A percentile compares a stretch with the other conserved stretches of the same genome.
Evolutionary conservation across 1,140 invertebrate species (phyloP).

Genomic region (Sinonovacula constricta): DNA sequence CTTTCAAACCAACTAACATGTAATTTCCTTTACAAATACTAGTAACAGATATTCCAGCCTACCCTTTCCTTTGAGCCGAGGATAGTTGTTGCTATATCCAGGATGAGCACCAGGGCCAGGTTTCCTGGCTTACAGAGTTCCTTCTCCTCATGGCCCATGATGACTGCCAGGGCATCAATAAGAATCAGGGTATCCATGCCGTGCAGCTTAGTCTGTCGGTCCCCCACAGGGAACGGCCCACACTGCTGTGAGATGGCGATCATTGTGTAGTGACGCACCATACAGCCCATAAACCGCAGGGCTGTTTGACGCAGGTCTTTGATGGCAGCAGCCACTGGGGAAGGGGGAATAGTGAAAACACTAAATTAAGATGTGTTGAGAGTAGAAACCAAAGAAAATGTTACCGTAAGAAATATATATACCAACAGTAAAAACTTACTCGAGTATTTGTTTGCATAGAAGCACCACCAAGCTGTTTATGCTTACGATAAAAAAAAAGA

Average conservation of each 20-base stretch:
- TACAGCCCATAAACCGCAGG: slow-evolving; percentile 89
- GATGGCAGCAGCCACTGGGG: slow-evolving; percentile 89
- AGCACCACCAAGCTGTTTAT: too few relatives aligned
- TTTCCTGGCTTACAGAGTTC: slow-evolving; percentile 96
- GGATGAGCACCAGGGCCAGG: slow-evolving; percentile 90
- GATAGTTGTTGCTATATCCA: slow-evolving; percentile 93
- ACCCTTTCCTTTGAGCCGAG: slow-evolving; percentile 91
- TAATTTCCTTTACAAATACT: too few relatives aligned
- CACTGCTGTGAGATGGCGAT: slow-evolving; percentile 93
- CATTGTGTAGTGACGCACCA: slow-evolving; percentile 96
- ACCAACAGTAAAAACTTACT: too few relatives aligned
- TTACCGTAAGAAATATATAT: too few relatives aligned
- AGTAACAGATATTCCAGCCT: too few relatives aligned
- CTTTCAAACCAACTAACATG: too few relatives aligned
- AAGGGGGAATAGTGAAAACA: too few relatives aligned
- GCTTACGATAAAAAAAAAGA: too few relatives aligned
- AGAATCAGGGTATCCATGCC: slow-evolving; percentile 95
- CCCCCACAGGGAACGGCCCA: slow-evolving; percentile 80
- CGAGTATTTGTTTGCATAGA: too few relatives aligned
- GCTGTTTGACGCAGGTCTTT: slow-evolving; percentile 93
- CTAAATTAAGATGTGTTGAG: too few relatives aligned
- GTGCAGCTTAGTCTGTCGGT: slow-evolving; percentile 81
- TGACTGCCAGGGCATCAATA: slow-evolving; percentile 94
- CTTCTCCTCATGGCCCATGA: slow-evolving; percentile 98
- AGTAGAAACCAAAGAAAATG: too few relatives aligned